Evolutionary conservation across 2,888 invertebrate genomes (phyloP).

Genomic region (Thymelicus sylvestris): DNA sequence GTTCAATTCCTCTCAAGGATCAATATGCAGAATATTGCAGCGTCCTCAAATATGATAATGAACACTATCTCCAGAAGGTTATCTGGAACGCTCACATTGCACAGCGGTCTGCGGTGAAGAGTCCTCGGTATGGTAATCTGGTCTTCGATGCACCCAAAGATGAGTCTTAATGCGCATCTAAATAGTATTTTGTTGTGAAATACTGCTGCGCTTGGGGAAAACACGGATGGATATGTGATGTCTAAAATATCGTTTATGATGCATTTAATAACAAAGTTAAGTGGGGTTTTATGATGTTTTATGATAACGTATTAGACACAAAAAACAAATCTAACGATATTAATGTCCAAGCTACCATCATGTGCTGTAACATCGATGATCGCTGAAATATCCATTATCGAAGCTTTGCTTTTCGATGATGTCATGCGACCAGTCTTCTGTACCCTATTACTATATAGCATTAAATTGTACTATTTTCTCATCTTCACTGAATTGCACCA

Average conservation of each 20-base stretch:
- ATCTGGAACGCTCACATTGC: conserved; percentile 52
- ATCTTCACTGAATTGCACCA: neutral
- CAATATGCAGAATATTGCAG: conserved; percentile 52
- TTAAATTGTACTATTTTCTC: too few relatives aligned
- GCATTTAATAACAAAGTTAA: too few relatives aligned
- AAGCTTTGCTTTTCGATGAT: too few relatives aligned
- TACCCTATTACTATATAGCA: too few relatives aligned
- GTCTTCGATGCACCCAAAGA: conserved; percentile 73
- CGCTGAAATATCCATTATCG: too few relatives aligned
- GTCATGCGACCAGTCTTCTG: too few relatives aligned
- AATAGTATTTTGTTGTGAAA: conserved; percentile 69
- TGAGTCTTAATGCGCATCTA: conserved; percentile 78
- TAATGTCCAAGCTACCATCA: too few relatives aligned
- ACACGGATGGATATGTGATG: conserved; percentile 45
- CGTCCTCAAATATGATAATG: conserved; percentile 62
- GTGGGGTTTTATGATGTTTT: too few relatives aligned
- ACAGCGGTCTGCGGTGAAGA: conserved; percentile 59
- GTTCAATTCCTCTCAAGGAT: conserved; percentile 41
- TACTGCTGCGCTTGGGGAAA: conserved; percentile 51
- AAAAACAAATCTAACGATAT: too few relatives aligned
- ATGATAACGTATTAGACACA: too few relatives aligned
- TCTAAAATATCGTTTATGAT: too few relatives aligned
- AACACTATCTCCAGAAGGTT: conserved; percentile 61
- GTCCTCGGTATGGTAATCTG: conserved; percentile 76
- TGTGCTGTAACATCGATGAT: too few relatives aligned